These are phyloP conservation scores for Ganaspis sp. DNA, from an alignment of 1,140 invertebrate genomes.

Conservation along the genomic window DNA sequence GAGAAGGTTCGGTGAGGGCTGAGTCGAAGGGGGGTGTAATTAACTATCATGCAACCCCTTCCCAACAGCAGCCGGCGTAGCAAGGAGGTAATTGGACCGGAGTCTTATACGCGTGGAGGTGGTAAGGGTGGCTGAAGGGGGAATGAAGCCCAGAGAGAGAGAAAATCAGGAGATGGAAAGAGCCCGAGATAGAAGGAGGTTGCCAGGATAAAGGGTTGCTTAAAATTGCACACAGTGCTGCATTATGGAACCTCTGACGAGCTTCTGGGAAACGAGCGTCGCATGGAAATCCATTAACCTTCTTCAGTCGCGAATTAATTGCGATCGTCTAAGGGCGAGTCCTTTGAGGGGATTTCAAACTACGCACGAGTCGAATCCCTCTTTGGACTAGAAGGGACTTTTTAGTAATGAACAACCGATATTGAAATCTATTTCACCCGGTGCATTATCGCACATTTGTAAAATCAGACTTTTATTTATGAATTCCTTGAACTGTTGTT, in stretches of 20 bases:
- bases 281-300: conserved; percentile 73
- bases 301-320: conserved; percentile 72
- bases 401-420: too few species aligned
- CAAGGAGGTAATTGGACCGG: conserved; percentile 76
- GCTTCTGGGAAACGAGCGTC: conserved; percentile 67
- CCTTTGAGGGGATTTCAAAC: conserved; percentile 58
- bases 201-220: conserved; percentile 73
- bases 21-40: conserved; percentile 69
- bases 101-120: conserved; percentile 73
- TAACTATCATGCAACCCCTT: conserved; percentile 76
- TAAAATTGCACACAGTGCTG: conserved; percentile 75
- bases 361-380: conserved; percentile 41
- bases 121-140: conserved; percentile 44
- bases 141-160: conserved; percentile 47
- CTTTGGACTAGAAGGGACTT: conserved; percentile 10
- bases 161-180: conserved; percentile 35
- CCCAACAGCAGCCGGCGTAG: conserved; percentile 71
- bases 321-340: conserved; percentile 71
- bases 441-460: too few species aligned
- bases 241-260: conserved; percentile 75
- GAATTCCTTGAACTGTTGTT: too few species aligned
- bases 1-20: conserved; percentile 37
- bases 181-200: conserved; percentile 36
- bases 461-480: too few species aligned
- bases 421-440: too few species aligned